These are phyloP conservation scores for Leiothrix lutea DNA, from an alignment of 2,113 vertebrate species.

Conservation along the genomic window DNA sequence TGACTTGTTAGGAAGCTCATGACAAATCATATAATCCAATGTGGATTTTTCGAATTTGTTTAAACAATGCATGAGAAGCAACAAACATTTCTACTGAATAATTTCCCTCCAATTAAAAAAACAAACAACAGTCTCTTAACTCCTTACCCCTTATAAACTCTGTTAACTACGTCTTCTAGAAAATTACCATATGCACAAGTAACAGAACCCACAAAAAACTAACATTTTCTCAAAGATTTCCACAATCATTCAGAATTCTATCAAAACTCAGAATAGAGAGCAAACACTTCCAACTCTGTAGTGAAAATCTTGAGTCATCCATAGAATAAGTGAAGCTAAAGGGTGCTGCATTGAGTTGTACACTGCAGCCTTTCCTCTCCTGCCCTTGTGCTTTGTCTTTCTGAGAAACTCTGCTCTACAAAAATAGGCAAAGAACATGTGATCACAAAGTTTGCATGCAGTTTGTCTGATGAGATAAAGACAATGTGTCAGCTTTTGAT, in stretches of 20 bases:
- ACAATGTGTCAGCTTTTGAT: not conserved
- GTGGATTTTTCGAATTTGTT: slow-evolving; percentile 27
- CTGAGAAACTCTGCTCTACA: not conserved
- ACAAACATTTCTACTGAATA: not conserved
- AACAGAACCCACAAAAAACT: not conserved
- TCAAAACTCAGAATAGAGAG: not conserved
- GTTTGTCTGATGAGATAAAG: not conserved
- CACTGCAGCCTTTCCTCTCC: not conserved
- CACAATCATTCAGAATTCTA: not conserved
- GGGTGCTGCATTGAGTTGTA: not conserved
- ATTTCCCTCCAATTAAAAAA: not conserved
- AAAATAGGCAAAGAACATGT: not conserved
- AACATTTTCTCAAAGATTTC: not conserved
- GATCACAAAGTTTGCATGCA: not conserved
- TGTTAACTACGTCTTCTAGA: not conserved
- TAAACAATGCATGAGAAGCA: slow-evolving; percentile 11
- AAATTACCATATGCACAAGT: not conserved
- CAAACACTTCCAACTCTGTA: not conserved
- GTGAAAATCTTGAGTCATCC: not conserved
- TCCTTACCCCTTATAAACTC: not conserved
- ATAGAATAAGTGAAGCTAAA: not conserved
- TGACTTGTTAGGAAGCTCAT: slow-evolving; percentile 37
- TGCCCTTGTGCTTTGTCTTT: not conserved
- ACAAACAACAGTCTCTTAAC: not conserved
- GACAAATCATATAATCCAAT: slow-evolving; percentile 8